Base-by-base conservation (phyloP, 1,140 invertebrate genomes). In the Zaprionus tsacasi region DNA sequence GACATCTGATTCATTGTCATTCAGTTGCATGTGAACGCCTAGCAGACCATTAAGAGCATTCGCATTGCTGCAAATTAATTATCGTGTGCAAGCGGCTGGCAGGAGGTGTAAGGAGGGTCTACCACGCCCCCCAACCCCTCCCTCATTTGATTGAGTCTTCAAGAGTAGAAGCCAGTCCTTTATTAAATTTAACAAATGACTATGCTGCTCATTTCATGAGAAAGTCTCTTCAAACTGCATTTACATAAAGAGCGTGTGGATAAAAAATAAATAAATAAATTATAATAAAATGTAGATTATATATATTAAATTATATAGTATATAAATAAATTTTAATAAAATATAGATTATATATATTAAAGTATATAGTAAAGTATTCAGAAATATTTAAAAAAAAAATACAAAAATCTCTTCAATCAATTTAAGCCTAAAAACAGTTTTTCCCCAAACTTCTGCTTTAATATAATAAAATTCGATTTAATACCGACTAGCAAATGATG, bases 401-500 rank as follows among this genome's bases (percentile, higher is more conserved):
- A n/a, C n/a, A n/a, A 30, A 30, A 30, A 30, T 2, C 3, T 30
- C 6, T 30, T 30, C 27, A 30, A 30, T 30, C 27, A 5, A 30
- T 30, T 30, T 3, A 6, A 5, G 27, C 27, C 0, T 30, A 7
- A 35, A 35, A 35, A 35, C 33, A 35, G 3, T 30, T 30, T 5
- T 35, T 35, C 0, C 6, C n/a, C 7, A 3, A 0, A 15, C n/a
- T 15, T 45, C n/a, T n/a, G 6, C n/a, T 15, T 35, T 35, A 35
- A 35, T 35, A 35, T 7, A 43, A 15, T 6, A 43, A 45, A 45
- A 27, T 36, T 21, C 38, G n/a, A 61, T 61, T 54, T 57, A 63
- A 45, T 54, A 35, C 6, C 33, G 12, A 48, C 52, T 36, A 61
- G 35, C 50, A 50, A 25, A 43, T 70, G 35, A 74, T 74, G 66